phyloP scores from a whole-genome alignment of 1,140 invertebrate genomes.

The Macrocentrus cingulum region DNA sequence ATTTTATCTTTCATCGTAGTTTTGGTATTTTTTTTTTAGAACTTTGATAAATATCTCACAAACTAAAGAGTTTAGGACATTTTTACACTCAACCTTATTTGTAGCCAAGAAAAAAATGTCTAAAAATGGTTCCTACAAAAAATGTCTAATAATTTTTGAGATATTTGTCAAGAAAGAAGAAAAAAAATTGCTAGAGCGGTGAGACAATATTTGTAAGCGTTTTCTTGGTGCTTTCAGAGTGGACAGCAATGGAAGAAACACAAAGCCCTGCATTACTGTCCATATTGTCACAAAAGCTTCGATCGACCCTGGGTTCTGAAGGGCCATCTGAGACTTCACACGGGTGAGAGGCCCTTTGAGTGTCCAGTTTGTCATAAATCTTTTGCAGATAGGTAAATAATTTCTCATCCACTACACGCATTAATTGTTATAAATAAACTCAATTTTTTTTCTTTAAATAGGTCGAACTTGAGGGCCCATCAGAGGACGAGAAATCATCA shows the following conservation, averaged over 20 bases:
- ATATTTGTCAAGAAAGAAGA: no score
- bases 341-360: conserved; percentile 69
- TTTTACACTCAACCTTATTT: no score
- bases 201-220: conserved; percentile 1
- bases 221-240: conserved; percentile 16
- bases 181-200: not conserved
- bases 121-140: no score
- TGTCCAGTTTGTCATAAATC: conserved; percentile 71
- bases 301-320: conserved; percentile 71
- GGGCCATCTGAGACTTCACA: conserved; percentile 68
- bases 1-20: no score
- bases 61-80: no score
- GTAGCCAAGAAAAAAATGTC: no score
- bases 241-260: conserved; percentile 46
- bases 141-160: no score
- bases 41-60: no score
- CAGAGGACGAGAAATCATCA: conserved; percentile 71
- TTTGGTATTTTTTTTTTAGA: no score
- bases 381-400: conserved; percentile 70
- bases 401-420: not conserved
- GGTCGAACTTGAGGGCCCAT: conserved; percentile 71
- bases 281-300: conserved; percentile 61
- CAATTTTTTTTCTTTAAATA: conserved; percentile 37
- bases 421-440: conserved; percentile 7
- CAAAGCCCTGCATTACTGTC: conserved; percentile 56